Conservation (phyloP, 1,140 invertebrate species). For the Sesamia nonagrioides region DNA sequence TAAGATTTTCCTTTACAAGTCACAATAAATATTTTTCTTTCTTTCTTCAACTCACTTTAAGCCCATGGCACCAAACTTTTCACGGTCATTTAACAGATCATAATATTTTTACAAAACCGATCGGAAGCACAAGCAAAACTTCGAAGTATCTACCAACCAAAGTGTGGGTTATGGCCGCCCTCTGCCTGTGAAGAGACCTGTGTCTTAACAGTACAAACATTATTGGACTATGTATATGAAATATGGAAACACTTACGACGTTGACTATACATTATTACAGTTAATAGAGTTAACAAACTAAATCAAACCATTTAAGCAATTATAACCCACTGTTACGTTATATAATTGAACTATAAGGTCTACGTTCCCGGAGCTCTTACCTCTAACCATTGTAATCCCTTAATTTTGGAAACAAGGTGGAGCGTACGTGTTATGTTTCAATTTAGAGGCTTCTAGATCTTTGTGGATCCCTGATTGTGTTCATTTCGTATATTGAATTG, state of each 20-base stretch:
- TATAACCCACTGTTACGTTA: constrained; percentile 8
- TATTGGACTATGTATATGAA: no score
- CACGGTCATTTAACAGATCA: no score
- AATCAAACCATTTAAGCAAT: constrained; percentile 12
- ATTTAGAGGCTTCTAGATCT: constrained; percentile 23
- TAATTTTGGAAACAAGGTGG: constrained; percentile 24
- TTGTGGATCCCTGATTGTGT: constrained; percentile 2
- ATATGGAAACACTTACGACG: neutral
- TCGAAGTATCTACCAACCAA: no score
- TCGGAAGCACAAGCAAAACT: no score
- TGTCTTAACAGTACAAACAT: no score
- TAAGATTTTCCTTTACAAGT: no score
- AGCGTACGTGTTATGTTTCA: constrained; percentile 42
- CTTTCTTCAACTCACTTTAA: no score
- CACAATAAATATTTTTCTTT: no score
- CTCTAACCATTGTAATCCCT: constrained; percentile 40
- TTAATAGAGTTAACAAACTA: neutral
- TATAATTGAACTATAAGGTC: constrained; percentile 2
- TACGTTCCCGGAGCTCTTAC: neutral
- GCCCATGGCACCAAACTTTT: no score
- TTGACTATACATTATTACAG: neutral
- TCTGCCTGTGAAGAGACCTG: no score
- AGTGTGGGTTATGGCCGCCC: no score
- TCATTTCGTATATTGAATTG: constrained; percentile 15
- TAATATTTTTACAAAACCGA: no score